These are phyloP conservation scores for Psylliodes chrysocephalus DNA, from an alignment of 2,888 invertebrate species.

Conservation along the genomic window DNA sequence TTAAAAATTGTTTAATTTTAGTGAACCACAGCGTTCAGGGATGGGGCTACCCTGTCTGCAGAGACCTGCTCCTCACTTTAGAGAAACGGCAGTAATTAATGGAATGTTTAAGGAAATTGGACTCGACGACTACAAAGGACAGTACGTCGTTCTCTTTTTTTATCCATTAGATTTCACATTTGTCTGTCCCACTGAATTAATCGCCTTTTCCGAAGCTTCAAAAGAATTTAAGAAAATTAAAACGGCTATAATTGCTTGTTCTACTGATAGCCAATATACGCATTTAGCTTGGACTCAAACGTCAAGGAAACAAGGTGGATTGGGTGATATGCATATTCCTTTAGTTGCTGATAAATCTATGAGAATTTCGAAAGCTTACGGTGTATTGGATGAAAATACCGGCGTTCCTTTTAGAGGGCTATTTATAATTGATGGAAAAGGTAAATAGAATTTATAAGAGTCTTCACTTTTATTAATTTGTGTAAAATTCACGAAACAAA, in stretches of 20 bases:
- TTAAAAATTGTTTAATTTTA: no score
- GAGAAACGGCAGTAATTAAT: slow-evolving; percentile 82
- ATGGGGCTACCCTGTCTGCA: neutral
- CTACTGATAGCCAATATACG: slow-evolving; percentile 96
- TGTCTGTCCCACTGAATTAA: slow-evolving; percentile 94
- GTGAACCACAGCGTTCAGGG: no score
- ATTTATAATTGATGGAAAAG: slow-evolving; percentile 89
- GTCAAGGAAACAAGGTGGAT: slow-evolving; percentile 92
- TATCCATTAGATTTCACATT: slow-evolving; percentile 91
- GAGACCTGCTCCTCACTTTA: slow-evolving; percentile 83
- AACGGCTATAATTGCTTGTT: slow-evolving; percentile 89
- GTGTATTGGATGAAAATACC: slow-evolving; percentile 88
- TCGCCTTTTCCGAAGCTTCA: slow-evolving; percentile 93
- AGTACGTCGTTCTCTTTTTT: slow-evolving; percentile 91
- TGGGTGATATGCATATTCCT: slow-evolving; percentile 95
- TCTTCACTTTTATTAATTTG: no score
- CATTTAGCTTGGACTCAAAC: slow-evolving; percentile 98
- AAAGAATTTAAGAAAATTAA: slow-evolving; percentile 85
- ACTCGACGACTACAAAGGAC: slow-evolving; percentile 82
- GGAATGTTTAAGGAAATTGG: slow-evolving; percentile 85
- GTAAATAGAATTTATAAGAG: no score
- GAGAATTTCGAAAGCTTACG: slow-evolving; percentile 87
- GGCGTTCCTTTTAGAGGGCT: slow-evolving; percentile 95
- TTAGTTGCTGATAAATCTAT: slow-evolving; percentile 92
- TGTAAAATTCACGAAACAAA: no score